A percentile compares a stretch with the other conserved stretches of the same genome.
These are phyloP conservation scores for Uropsilus gracilis DNA, from an alignment of 2,113 vertebrate species.

Conservation along the genomic window DNA sequence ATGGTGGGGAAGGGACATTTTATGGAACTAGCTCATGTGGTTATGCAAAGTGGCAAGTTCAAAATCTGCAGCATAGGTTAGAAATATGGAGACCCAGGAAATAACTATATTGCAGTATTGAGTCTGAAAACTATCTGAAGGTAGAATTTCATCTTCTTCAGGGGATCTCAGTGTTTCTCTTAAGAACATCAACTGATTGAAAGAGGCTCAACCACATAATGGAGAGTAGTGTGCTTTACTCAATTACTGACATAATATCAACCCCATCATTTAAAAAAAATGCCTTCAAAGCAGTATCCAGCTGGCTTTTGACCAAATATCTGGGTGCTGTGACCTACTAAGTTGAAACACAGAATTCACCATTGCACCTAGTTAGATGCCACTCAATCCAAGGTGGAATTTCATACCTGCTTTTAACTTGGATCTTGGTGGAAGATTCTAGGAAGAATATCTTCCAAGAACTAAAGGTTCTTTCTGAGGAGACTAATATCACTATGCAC, in stretches of 20 bases:
- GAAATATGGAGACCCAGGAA: background rate
- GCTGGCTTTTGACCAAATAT: background rate
- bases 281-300: background rate
- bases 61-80: background rate
- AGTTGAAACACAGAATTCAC: background rate
- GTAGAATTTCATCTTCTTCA: background rate
- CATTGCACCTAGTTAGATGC: background rate
- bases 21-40: background rate
- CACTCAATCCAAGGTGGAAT: background rate
- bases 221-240: background rate
- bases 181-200: background rate
- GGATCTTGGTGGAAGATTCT: background rate
- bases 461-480: background rate
- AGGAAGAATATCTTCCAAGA: background rate
- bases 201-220: background rate
- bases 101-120: background rate
- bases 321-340: background rate
- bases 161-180: background rate
- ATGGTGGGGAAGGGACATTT: background rate
- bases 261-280: background rate
- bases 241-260: background rate
- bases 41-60: background rate
- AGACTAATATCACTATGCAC: no score
- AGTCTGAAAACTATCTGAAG: background rate
- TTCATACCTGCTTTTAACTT: background rate